A percentile compares a stretch with the other conserved stretches of the same genome.
Evolutionary conservation across 2,888 invertebrate species (phyloP).

Genomic region (Hyposoter didymator): DNA sequence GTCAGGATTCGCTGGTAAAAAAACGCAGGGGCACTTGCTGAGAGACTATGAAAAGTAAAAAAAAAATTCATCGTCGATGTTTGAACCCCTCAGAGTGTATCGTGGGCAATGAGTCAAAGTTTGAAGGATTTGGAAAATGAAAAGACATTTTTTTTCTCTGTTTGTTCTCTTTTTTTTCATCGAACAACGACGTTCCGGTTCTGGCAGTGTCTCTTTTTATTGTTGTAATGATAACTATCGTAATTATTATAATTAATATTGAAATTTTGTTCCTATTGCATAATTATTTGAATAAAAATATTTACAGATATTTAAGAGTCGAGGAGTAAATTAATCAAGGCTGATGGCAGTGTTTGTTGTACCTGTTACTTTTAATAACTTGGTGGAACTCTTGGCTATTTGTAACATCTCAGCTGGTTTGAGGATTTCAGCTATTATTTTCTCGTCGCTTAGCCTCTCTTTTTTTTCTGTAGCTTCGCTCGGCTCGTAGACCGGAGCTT

Average conservation of each 20-base stretch:
- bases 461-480: slow-evolving; percentile 62
- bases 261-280: slow-evolving; percentile 70
- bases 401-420: slow-evolving; percentile 81
- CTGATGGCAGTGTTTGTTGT: slow-evolving; percentile 83
- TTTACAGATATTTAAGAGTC: slow-evolving; percentile 79
- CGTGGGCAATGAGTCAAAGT: not conserved
- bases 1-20: not conserved
- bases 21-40: not conserved
- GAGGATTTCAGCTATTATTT: slow-evolving; percentile 83
- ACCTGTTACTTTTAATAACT: slow-evolving; percentile 80
- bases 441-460: slow-evolving; percentile 80
- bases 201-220: slow-evolving; percentile 70
- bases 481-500: slow-evolving; percentile 42
- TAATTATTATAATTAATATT: slow-evolving; percentile 62
- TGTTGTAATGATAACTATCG: slow-evolving; percentile 70
- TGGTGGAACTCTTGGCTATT: slow-evolving; percentile 73
- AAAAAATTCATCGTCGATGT: not conserved
- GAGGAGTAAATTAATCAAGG: slow-evolving; percentile 80
- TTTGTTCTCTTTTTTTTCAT: slow-evolving; percentile 33
- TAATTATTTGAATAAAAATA: slow-evolving; percentile 81
- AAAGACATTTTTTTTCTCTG: slow-evolving; percentile 1
- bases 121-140: slow-evolving; percentile 29
- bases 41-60: not conserved
- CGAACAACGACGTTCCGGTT: slow-evolving; percentile 58
- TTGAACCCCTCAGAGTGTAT: not conserved